These are phyloP conservation scores for Chaitophorus viminalis DNA, from an alignment of 2,888 invertebrate genomes.

Conservation along the genomic window DNA sequence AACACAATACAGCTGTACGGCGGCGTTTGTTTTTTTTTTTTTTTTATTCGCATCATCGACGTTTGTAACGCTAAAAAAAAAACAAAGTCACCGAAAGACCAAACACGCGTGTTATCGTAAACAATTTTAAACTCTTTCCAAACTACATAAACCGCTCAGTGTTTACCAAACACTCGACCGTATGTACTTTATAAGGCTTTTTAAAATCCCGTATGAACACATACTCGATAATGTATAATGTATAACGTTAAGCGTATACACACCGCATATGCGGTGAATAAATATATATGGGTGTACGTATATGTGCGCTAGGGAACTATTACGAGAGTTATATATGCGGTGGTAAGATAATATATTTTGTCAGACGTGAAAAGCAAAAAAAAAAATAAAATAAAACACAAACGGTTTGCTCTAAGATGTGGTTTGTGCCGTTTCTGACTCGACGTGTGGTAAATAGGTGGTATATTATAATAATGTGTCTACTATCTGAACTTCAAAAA, in stretches of 20 bases:
- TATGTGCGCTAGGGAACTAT: not conserved
- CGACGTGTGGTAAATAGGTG: too few species aligned
- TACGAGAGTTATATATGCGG: not conserved
- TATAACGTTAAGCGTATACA: not conserved
- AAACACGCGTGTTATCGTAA: not conserved
- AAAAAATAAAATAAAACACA: not conserved
- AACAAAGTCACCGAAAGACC: not conserved
- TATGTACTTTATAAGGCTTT: conserved; percentile 15
- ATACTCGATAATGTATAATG: not conserved
- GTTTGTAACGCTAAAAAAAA: not conserved
- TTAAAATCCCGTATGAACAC: conserved; percentile 5
- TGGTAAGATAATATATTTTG: not conserved
- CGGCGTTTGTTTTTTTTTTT: not conserved
- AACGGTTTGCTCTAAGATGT: too few species aligned
- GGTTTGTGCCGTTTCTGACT: too few species aligned
- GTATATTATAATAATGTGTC: too few species aligned
- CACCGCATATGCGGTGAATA: not conserved
- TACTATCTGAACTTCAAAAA: not conserved
- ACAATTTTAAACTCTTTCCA: not conserved
- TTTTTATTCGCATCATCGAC: not conserved
- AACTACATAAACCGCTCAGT: conserved; percentile 1
- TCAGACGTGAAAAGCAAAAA: not conserved
- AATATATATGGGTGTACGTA: not conserved
- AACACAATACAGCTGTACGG: not conserved
- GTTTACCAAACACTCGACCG: not conserved